Conservation (phyloP, 1,140 invertebrate species). For the Drosophila leontia region DNA sequence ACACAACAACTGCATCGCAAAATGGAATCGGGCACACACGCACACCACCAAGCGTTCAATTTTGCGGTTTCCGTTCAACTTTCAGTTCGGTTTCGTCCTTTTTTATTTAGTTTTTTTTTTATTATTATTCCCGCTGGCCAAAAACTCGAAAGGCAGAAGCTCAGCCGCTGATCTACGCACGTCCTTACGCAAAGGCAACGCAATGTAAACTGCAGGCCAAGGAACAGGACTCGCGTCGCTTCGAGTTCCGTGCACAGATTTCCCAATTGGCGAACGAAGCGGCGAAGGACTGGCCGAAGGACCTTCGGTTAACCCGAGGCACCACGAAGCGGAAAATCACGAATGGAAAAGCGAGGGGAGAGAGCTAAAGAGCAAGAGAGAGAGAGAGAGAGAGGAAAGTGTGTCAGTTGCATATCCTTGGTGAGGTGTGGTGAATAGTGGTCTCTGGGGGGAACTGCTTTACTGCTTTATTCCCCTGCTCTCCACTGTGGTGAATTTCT, state of each 20-base stretch:
- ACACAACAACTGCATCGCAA: slow-evolving; percentile 59
- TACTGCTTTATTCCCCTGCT: background rate
- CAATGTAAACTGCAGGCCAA: slow-evolving; percentile 71
- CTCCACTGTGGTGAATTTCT: background rate
- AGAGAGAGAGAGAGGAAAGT: background rate
- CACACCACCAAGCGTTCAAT: slow-evolving; percentile 27
- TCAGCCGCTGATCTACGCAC: slow-evolving; percentile 39
- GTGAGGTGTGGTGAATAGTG: background rate
- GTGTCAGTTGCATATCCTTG: slow-evolving; percentile 6
- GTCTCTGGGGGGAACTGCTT: background rate
- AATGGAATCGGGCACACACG: slow-evolving; percentile 30
- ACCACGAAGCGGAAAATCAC: slow-evolving; percentile 27
- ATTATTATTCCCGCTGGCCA: slow-evolving; percentile 13
- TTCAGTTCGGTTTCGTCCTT: slow-evolving; percentile 29
- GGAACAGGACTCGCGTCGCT: slow-evolving; percentile 19
- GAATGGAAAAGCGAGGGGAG: slow-evolving; percentile 27
- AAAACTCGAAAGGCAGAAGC: slow-evolving; percentile 7
- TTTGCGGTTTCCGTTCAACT: slow-evolving; percentile 37
- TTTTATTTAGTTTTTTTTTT: slow-evolving; percentile 20
- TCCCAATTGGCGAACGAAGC: slow-evolving; percentile 30
- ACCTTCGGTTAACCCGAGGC: slow-evolving; percentile 18
- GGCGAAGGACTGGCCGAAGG: slow-evolving; percentile 5
- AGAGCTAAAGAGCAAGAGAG: background rate
- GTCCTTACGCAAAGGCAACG: slow-evolving; percentile 74
- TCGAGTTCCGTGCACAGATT: slow-evolving; percentile 58